Percentiles rank a stretch among this genome's conserved stretches.
phyloP scores from a whole-genome alignment of 2,888 invertebrate genomes.

The Cremastobaeus sp. region DNA sequence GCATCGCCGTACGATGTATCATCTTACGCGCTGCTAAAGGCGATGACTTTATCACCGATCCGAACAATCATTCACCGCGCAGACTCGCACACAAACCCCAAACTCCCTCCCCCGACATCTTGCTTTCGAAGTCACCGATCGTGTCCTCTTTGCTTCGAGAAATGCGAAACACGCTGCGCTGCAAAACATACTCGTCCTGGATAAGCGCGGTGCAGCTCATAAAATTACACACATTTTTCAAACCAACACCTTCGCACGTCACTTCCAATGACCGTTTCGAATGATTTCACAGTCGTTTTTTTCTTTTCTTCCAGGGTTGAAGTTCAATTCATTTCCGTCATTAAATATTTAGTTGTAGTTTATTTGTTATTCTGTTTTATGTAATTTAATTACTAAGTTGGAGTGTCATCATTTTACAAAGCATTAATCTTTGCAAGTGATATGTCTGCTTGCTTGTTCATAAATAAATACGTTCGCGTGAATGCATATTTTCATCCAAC shows the following conservation, averaged over 20 bases:
- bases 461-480: too few species aligned
- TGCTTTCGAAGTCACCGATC: constrained; percentile 26
- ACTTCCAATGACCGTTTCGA: constrained; percentile 29
- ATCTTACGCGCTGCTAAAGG: constrained; percentile 77
- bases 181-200: constrained; percentile 41
- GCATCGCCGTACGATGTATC: constrained; percentile 77
- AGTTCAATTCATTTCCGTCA: too few species aligned
- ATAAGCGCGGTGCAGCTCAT: constrained; percentile 37
- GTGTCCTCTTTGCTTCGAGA: constrained; percentile 19
- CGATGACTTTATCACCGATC: constrained; percentile 79
- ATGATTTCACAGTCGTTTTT: too few species aligned
- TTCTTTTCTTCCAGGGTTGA: too few species aligned
- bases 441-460: too few species aligned
- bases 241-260: constrained; percentile 56
- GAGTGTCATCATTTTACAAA: too few species aligned
- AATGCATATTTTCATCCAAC: too few species aligned
- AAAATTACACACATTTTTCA: constrained; percentile 58
- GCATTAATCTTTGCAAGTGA: too few species aligned
- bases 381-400: too few species aligned
- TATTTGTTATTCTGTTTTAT: too few species aligned
- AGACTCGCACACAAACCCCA: constrained; percentile 55
- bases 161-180: constrained; percentile 51
- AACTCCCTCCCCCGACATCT: constrained; percentile 54
- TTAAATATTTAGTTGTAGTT: too few species aligned
- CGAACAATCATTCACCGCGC: constrained; percentile 72